phyloP scores from a whole-genome alignment of 2,113 vertebrate species.

The Hippocampus comes region DNA sequence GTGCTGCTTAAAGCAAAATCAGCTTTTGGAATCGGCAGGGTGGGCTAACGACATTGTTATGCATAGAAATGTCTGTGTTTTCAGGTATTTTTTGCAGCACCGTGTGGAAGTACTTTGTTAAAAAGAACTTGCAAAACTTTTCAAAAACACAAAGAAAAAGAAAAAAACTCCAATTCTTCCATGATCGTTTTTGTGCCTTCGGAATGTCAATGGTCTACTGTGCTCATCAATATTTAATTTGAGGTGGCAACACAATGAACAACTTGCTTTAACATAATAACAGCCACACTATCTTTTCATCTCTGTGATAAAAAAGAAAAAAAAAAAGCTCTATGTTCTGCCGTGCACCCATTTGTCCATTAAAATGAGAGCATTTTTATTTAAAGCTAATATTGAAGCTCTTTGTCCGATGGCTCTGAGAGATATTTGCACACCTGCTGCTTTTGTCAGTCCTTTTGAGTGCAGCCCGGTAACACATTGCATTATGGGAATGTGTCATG shows the following conservation, averaged over 20 bases:
- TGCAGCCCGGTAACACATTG: conserved; percentile 64
- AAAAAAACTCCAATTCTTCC: too few relatives aligned
- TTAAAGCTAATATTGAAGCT: conserved; percentile 64
- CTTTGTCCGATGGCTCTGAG: conserved; percentile 59
- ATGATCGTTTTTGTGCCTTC: too few relatives aligned
- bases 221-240: not conserved
- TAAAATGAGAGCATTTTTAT: conserved; percentile 67
- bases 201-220: too few relatives aligned
- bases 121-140: too few relatives aligned
- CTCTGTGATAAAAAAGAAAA: not conserved
- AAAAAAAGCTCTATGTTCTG: conserved; percentile 25
- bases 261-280: not conserved
- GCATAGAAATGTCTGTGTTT: too few relatives aligned
- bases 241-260: not conserved
- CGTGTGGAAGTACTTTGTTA: too few relatives aligned
- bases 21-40: too few relatives aligned
- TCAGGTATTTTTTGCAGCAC: too few relatives aligned
- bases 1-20: too few relatives aligned
- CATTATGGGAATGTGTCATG: conserved; percentile 67
- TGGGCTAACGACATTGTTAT: too few relatives aligned
- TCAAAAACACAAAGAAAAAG: too few relatives aligned
- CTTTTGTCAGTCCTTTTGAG: conserved; percentile 67
- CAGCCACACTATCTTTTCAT: not conserved
- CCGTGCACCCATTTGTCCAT: conserved; percentile 53
- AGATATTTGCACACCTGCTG: conserved; percentile 78